Conservation (phyloP, 2,113 vertebrate species). For the Leptobrachium ailaonicum region DNA sequence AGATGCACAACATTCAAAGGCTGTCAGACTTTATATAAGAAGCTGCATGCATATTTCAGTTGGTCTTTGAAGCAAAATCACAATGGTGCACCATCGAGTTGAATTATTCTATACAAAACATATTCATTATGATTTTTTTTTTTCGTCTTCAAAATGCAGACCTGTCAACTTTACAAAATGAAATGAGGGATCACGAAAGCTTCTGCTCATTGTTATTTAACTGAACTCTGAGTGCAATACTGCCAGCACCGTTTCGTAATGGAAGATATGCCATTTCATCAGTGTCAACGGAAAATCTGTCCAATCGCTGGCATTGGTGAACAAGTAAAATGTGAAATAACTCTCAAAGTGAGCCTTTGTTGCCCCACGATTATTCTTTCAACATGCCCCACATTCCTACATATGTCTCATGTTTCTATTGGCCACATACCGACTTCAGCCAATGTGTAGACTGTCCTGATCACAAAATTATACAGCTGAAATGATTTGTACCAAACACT, state of each 20-base stretch:
- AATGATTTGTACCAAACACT: too few relatives aligned
- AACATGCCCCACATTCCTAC: too few relatives aligned
- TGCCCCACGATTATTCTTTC: neutral
- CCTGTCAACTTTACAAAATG: slow-evolving; percentile 44
- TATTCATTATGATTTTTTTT: slow-evolving; percentile 45
- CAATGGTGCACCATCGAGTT: slow-evolving; percentile 42
- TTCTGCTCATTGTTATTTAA: slow-evolving; percentile 30
- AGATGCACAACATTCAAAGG: slow-evolving; percentile 43
- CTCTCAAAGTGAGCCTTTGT: neutral
- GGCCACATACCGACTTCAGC: neutral
- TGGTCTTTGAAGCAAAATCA: slow-evolving; percentile 48
- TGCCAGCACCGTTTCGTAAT: slow-evolving; percentile 22
- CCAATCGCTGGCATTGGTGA: neutral
- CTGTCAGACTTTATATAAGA: slow-evolving; percentile 40
- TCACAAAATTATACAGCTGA: too few relatives aligned
- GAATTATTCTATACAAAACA: slow-evolving; percentile 47
- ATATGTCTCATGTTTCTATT: too few relatives aligned
- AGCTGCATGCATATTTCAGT: slow-evolving; percentile 47
- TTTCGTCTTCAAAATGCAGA: slow-evolving; percentile 42
- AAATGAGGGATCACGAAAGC: slow-evolving; percentile 43
- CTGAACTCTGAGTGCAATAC: slow-evolving; percentile 21
- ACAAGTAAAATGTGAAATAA: neutral
- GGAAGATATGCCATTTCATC: slow-evolving; percentile 31
- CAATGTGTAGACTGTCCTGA: too few relatives aligned
- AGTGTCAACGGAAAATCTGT: slow-evolving; percentile 15